Conservation (phyloP, 1,140 invertebrate genomes). For the Pseudomyrmex concolor region DNA sequence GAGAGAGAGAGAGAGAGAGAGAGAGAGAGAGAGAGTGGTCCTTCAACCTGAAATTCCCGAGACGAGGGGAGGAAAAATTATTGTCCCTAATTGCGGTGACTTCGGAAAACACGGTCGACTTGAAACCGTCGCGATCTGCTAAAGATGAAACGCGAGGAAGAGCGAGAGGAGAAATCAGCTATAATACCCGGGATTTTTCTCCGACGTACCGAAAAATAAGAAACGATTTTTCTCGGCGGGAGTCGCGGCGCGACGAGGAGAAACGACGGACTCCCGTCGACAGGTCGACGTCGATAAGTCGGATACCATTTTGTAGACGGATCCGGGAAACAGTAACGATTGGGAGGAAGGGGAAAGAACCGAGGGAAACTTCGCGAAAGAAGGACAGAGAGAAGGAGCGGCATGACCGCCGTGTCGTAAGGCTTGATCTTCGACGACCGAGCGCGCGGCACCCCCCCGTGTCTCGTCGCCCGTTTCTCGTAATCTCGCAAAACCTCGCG, state of each 20-base stretch:
- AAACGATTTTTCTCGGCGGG: slow-evolving; percentile 12
- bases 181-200: neutral
- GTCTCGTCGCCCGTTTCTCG: slow-evolving; percentile 9
- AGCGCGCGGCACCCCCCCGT: neutral
- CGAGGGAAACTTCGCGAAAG: neutral
- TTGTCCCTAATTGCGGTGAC: neutral
- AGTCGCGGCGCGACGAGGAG: neutral
- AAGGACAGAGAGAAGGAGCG: slow-evolving; percentile 5
- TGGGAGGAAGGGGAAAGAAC: neutral
- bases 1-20: neutral
- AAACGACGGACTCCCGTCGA: slow-evolving; percentile 47
- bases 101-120: neutral
- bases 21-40: neutral
- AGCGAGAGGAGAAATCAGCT: neutral
- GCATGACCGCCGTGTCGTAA: slow-evolving; percentile 46
- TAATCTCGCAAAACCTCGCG: slow-evolving; percentile 69
- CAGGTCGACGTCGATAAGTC: slow-evolving; percentile 65
- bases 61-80: slow-evolving; percentile 12
- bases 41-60: slow-evolving; percentile 1
- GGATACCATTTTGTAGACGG: slow-evolving; percentile 52
- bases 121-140: neutral
- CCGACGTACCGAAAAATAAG: slow-evolving; percentile 32
- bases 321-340: slow-evolving; percentile 28
- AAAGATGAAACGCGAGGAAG: neutral
- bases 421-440: slow-evolving; percentile 61